phyloP scores from a whole-genome alignment of 2,113 vertebrate genomes.

The Reinhardtius hippoglossoides region DNA sequence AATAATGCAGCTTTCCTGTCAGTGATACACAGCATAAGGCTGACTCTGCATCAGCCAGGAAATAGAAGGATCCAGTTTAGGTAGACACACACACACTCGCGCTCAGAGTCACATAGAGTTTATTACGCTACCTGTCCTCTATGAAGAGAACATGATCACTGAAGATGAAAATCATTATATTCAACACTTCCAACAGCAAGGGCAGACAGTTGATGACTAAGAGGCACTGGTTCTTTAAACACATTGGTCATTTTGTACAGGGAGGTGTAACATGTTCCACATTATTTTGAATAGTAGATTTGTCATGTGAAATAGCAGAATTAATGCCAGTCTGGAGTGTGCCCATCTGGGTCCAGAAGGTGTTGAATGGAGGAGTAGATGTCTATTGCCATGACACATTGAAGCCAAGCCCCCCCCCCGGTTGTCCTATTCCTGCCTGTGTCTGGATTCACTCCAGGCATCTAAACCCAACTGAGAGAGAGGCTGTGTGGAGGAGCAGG shows the following conservation, averaged over 20 bases:
- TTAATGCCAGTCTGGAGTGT: slow-evolving; percentile 34
- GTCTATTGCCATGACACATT: slow-evolving; percentile 44
- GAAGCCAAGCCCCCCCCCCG: slow-evolving; percentile 21
- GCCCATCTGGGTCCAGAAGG: slow-evolving; percentile 22
- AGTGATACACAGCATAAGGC: slow-evolving; percentile 64
- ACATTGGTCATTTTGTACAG: neutral
- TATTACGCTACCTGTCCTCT: neutral
- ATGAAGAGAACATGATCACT: neutral
- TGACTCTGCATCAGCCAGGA: slow-evolving; percentile 50
- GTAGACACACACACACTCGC: neutral
- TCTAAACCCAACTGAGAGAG: slow-evolving; percentile 30
- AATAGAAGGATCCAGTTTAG: slow-evolving; percentile 38
- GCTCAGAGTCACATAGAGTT: neutral
- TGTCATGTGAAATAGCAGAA: slow-evolving; percentile 27
- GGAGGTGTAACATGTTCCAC: neutral
- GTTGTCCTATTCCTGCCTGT: slow-evolving; percentile 20
- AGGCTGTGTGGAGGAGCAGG: slow-evolving; percentile 40
- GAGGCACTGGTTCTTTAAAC: neutral
- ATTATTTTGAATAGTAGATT: slow-evolving; percentile 3
- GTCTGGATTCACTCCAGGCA: slow-evolving; percentile 62
- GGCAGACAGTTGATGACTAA: neutral
- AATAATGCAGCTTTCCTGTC: slow-evolving; percentile 83
- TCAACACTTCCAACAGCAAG: neutral
- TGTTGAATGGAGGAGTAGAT: slow-evolving; percentile 28
- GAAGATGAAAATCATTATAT: neutral